These are phyloP conservation scores for Drosophila peninsularis DNA, from an alignment of 2,888 invertebrate species.

Conservation along the genomic window DNA sequence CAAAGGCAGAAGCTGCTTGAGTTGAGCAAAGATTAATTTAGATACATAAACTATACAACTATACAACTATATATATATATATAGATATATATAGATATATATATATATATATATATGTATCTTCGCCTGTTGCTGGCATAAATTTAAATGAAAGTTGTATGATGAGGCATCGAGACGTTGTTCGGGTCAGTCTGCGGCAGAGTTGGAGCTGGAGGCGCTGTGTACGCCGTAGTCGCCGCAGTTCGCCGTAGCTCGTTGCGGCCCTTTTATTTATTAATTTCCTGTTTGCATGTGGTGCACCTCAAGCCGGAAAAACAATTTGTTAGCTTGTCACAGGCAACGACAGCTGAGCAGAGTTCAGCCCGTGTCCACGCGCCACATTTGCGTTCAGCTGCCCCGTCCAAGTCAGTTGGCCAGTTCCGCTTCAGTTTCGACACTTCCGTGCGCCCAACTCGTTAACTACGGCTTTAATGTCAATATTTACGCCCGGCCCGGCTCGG, in stretches of 20 bases:
- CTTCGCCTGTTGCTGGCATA: neutral
- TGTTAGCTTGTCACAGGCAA: conserved; percentile 78
- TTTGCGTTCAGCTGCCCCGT: neutral
- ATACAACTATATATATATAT: neutral
- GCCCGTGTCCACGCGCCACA: conserved; percentile 16
- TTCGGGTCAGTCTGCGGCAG: conserved; percentile 32
- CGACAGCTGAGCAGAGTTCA: conserved; percentile 39
- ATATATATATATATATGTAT: neutral
- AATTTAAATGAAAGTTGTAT: conserved; percentile 21
- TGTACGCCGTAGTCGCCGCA: too few species aligned
- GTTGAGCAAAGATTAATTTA: neutral
- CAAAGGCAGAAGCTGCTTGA: neutral
- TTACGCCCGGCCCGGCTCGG: conserved; percentile 32
- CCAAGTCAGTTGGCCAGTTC: conserved; percentile 53
- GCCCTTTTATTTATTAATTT: conserved; percentile 75
- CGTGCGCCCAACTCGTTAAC: conserved; percentile 58
- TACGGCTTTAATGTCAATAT: conserved; percentile 65
- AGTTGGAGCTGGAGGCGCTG: neutral
- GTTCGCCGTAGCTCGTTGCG: conserved; percentile 12
- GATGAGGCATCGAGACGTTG: conserved; percentile 27
- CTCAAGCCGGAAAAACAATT: conserved; percentile 78
- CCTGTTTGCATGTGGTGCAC: conserved; percentile 79
- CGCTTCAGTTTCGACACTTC: conserved; percentile 34
- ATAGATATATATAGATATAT: neutral
- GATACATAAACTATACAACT: neutral